phyloP scores from a whole-genome alignment of 2,797 vertebrate genomes.

The Microctenopoma steveboyesi region DNA sequence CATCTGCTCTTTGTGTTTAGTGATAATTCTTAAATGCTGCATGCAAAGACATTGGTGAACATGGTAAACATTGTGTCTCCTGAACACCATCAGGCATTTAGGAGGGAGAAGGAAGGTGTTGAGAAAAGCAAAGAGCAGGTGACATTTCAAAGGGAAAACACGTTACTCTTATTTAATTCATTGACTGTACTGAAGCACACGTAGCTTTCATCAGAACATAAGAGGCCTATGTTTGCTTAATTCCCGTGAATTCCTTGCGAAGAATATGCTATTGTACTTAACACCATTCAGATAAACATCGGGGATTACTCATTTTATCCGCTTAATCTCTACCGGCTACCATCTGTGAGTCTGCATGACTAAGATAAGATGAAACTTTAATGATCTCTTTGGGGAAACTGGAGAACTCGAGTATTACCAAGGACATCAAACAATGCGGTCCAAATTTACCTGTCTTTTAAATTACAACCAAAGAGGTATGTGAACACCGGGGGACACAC shows the following conservation, averaged over 20 bases:
- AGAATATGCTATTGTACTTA: constrained; percentile 42
- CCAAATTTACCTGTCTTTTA: constrained; percentile 44
- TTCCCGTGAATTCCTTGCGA: constrained; percentile 26
- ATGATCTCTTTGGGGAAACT: constrained; percentile 57
- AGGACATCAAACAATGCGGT: constrained; percentile 56
- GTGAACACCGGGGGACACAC: constrained; percentile 18
- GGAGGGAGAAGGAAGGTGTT: too few relatives aligned
- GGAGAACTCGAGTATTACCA: constrained; percentile 50
- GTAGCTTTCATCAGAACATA: constrained; percentile 15
- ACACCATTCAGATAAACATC: constrained; percentile 60
- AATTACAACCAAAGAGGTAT: constrained; percentile 22
- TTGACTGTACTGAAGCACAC: constrained; percentile 1
- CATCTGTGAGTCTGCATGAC: constrained; percentile 56
- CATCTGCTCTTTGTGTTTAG: too few relatives aligned
- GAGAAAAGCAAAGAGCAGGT: neutral
- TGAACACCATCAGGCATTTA: too few relatives aligned
- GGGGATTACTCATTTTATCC: constrained; percentile 59
- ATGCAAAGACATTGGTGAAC: too few relatives aligned
- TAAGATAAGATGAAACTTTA: constrained; percentile 62
- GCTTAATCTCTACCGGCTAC: constrained; percentile 52
- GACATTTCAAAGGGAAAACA: neutral
- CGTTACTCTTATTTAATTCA: neutral
- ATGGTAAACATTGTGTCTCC: too few relatives aligned
- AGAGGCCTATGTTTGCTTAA: constrained; percentile 25
- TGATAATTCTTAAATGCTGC: too few relatives aligned